Percentiles rank a stretch among this genome's conserved stretches.
These are phyloP conservation scores for Caerostris darwini DNA, from an alignment of 1,140 invertebrate species.

Conservation along the genomic window DNA sequence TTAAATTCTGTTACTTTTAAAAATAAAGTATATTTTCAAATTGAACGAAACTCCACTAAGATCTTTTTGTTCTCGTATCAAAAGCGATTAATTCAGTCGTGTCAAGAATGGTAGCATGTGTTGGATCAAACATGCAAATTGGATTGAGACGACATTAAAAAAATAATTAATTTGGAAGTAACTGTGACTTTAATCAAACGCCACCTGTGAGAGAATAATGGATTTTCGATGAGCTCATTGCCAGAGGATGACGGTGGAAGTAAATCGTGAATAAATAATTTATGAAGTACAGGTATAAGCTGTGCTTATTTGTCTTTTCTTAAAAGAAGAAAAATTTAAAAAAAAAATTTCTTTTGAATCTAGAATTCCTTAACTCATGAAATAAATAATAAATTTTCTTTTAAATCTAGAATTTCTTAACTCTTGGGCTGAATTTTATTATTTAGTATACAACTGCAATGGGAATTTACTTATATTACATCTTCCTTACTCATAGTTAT, in stretches of 20 bases:
- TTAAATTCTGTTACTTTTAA: background rate
- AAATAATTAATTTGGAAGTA: slow-evolving; percentile 1
- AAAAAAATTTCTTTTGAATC: too few species aligned
- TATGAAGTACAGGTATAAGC: background rate
- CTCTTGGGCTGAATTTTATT: too few species aligned
- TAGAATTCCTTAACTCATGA: too few species aligned
- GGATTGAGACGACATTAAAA: background rate
- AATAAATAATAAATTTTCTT: too few species aligned
- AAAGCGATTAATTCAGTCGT: background rate
- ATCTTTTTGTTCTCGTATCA: background rate
- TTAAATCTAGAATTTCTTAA: too few species aligned
- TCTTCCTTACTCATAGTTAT: too few species aligned
- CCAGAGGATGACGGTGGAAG: background rate
- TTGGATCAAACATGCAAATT: background rate
- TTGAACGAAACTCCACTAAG: background rate
- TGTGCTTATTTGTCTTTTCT: too few species aligned
- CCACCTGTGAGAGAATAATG: slow-evolving; percentile 9
- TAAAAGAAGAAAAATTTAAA: too few species aligned
- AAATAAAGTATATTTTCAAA: background rate
- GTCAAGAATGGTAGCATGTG: background rate
- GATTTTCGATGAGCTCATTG: slow-evolving; percentile 9
- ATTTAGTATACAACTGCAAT: too few species aligned
- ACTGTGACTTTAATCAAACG: background rate
- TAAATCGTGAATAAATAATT: background rate
- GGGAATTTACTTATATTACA: too few species aligned